These are phyloP conservation scores for Sus scrofa DNA, from an alignment of 2,113 vertebrate species.

Conservation along the genomic window DNA sequence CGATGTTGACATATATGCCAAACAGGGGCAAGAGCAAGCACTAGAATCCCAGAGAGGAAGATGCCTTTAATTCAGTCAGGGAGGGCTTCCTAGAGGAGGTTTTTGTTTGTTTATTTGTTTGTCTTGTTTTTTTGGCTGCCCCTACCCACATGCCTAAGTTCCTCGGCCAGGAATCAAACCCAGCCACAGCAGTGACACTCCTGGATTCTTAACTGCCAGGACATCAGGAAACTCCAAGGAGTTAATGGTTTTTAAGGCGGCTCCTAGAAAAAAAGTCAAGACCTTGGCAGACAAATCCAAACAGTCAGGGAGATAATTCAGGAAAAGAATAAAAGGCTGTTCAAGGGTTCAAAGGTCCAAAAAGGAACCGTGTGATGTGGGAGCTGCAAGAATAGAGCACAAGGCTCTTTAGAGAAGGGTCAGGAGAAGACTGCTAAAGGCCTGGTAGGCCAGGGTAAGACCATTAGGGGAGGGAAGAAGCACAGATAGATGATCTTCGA, in stretches of 20 bases:
- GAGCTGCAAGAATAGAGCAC: not conserved
- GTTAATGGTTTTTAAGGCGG: conserved; percentile 19
- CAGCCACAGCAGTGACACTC: no score
- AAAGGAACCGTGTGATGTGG: not conserved
- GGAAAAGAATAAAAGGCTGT: not conserved
- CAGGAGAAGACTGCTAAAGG: not conserved
- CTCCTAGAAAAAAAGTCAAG: conserved; percentile 11
- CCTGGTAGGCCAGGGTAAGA: not conserved
- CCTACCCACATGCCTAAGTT: no score
- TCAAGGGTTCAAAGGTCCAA: not conserved
- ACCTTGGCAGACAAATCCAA: not conserved
- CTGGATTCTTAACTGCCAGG: no score
- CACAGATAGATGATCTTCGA: not conserved
- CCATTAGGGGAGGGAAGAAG: not conserved
- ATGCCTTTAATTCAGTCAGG: not conserved
- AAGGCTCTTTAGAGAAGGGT: not conserved
- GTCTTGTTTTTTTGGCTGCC: no score
- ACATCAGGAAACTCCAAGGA: no score
- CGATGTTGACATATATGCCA: not conserved
- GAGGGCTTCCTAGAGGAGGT: not conserved
- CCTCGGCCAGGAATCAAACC: no score
- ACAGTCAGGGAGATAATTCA: not conserved
- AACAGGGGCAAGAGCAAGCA: not conserved
- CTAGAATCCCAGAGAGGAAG: not conserved
- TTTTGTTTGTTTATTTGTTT: no score